Base-by-base conservation (phyloP, 2,888 invertebrate species). In the Trichogramma evanescens region DNA sequence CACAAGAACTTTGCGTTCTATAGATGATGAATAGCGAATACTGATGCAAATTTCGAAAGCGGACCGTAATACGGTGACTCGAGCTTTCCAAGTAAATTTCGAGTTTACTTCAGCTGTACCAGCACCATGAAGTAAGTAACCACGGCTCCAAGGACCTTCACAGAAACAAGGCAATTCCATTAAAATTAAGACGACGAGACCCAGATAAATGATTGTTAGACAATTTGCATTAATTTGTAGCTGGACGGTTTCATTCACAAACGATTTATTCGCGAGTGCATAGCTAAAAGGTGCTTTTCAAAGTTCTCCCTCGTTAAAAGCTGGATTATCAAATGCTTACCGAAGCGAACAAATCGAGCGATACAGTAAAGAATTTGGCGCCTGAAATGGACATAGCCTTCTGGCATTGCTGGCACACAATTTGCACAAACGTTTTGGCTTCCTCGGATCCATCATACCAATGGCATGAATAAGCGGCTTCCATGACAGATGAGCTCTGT, bases 91-190 rank as follows among this genome's bases (percentile, higher is more conserved):
- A 26, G 26, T 26, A 26, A 26, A 26, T 26, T 26, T 26, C n/a
- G 40, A 52, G 64, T 78, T 80, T 85, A 92, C 76, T 91, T 91
- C 73, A 93, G 84, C 78, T 92, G 92, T 56, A 93, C 91, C 83
- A 93, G 81, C 80, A 92, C 92, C 92, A 93, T 92, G 83, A 93
- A 93, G 80, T 93, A 92, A 41, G 92, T 93, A 0, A 93, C 92
- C 4, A 90, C 89, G 46, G 92, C 92, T 65, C 92, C 92, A 45
- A 93, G 83, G 8, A 93, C 92, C 91, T 92, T 75, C 66, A 63
- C 66, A 70, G 65, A 62, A 61, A 50, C 6, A 41, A 51, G 10
- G 51, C 39, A 63, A 55, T 51, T n/a, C 42, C 38, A 40, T 62
- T 61, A 45, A 38, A 6, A 26, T 52, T 46, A 59, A 56, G 40